A percentile compares a stretch with the other conserved stretches of the same genome.
Evolutionary conservation across 2,888 invertebrate species (phyloP).

Genomic region (Nomada flava): DNA sequence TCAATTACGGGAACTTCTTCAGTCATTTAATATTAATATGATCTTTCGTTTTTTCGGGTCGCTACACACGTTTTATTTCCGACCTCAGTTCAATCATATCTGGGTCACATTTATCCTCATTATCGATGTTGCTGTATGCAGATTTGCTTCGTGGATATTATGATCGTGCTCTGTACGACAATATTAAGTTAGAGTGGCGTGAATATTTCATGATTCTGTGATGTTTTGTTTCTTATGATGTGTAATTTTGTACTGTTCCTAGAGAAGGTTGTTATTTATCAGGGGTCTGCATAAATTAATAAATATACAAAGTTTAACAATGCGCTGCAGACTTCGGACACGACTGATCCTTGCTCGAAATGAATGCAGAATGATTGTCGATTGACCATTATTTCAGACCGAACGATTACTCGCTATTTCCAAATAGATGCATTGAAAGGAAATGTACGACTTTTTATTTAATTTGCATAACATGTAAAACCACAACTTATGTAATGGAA

Average conservation of each 20-base stretch:
- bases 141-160: constrained; percentile 12
- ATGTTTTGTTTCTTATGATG: neutral
- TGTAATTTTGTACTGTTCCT: neutral
- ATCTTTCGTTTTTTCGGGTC: neutral
- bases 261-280: neutral
- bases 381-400: neutral
- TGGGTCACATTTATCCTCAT: constrained; percentile 34
- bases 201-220: neutral
- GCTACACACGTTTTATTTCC: neutral
- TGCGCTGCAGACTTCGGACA: neutral
- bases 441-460: no score
- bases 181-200: neutral
- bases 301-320: neutral
- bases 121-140: constrained; percentile 2
- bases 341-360: neutral
- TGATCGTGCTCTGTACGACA: neutral
- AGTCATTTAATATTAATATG: constrained; percentile 46
- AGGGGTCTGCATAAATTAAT: neutral
- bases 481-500: no score
- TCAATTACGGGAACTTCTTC: constrained; percentile 46
- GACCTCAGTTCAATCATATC: constrained; percentile 2
- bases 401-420: neutral
- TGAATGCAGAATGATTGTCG: neutral
- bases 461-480: no score
- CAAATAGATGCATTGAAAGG: no score